Percentiles rank a stretch among this genome's conserved stretches.
Evolutionary conservation across 2,888 invertebrate species (phyloP).

Genomic region (Netelia fuscicornis): DNA sequence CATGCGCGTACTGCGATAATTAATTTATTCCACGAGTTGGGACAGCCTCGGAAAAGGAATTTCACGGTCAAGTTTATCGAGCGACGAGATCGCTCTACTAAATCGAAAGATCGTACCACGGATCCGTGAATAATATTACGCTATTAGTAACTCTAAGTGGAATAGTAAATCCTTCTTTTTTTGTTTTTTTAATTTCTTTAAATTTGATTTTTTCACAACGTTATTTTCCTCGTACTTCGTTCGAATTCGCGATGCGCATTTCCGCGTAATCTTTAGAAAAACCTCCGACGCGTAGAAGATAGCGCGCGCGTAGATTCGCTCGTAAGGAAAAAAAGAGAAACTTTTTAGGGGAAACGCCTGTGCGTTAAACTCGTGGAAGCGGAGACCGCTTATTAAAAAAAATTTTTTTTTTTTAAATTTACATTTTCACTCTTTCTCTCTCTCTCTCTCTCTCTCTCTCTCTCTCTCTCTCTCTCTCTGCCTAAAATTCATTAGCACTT

Average conservation of each 20-base stretch:
- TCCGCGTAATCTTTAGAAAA: constrained; percentile 10
- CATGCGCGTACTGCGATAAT: constrained; percentile 29
- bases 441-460: not conserved
- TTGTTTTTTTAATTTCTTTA: not conserved
- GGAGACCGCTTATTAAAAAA: not conserved
- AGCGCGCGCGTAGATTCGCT: not conserved
- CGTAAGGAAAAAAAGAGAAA: constrained; percentile 28
- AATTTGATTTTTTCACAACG: not conserved
- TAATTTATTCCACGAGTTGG: constrained; percentile 42
- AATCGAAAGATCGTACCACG: constrained; percentile 32
- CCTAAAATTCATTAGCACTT: not conserved
- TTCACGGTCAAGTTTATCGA: constrained; percentile 64
- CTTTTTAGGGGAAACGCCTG: constrained; percentile 21
- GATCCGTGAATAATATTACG: constrained; percentile 19
- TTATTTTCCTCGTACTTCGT: not conserved
- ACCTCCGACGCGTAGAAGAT: not conserved
- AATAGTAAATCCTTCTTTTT: not conserved
- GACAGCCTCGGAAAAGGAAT: constrained; percentile 21
- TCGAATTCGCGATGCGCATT: constrained; percentile 5
- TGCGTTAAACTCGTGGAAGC: not conserved
- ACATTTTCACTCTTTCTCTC: not conserved
- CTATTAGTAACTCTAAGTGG: constrained; percentile 5
- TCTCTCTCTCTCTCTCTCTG: not conserved
- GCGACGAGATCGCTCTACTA: constrained; percentile 43
- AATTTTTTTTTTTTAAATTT: not conserved